phyloP scores from a whole-genome alignment of 1,140 invertebrate genomes.

The Batillaria attramentaria region DNA sequence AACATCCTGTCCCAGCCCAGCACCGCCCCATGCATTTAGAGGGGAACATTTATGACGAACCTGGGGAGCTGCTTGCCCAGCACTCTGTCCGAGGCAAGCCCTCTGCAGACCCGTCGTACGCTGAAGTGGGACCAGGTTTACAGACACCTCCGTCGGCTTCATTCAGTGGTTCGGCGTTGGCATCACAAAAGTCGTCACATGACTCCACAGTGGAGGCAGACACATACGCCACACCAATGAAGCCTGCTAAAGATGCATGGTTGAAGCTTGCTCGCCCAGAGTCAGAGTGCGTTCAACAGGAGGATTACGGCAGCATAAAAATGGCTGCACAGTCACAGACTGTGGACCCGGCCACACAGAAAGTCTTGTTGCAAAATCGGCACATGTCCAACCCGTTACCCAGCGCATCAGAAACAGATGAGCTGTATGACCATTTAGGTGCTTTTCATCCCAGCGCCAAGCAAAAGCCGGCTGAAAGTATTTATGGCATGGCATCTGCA shows the following conservation, averaged over 20 bases:
- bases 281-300: slow-evolving; percentile 15
- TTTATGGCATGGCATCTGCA: slow-evolving; percentile 34
- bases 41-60: slow-evolving; percentile 25
- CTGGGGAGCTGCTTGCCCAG: background rate
- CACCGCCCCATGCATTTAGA: no score
- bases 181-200: background rate
- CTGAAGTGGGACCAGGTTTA: background rate
- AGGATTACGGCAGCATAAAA: slow-evolving; percentile 36
- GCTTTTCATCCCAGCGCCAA: background rate
- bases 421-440: slow-evolving; percentile 21
- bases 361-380: background rate
- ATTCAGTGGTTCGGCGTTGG: no score
- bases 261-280: slow-evolving; percentile 21
- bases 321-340: slow-evolving; percentile 12
- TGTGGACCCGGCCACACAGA: background rate
- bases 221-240: slow-evolving; percentile 9
- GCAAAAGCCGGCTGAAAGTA: background rate
- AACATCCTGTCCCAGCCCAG: no score
- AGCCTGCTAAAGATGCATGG: slow-evolving; percentile 32
- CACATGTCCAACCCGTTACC: background rate
- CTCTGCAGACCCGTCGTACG: background rate
- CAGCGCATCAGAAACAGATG: background rate
- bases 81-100: background rate
- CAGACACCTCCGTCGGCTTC: background rate
- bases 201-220: background rate